A percentile compares a stretch with the other conserved stretches of the same genome.
phyloP scores from a whole-genome alignment of 2,888 invertebrate species.

The Cacoxenus indagator region DNA sequence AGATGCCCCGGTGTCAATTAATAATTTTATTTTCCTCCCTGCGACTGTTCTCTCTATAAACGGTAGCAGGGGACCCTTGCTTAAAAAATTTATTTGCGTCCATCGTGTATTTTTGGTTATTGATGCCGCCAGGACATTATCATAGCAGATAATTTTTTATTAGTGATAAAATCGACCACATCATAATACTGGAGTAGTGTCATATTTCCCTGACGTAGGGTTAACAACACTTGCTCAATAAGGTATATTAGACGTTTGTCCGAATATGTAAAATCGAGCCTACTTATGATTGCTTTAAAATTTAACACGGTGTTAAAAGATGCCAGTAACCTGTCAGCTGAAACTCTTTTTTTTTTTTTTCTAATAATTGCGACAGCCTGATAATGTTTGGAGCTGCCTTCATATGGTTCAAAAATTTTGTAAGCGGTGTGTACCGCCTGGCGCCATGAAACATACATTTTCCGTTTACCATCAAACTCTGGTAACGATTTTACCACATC shows the following conservation, averaged over 20 bases:
- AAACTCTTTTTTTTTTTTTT: constrained; percentile 15
- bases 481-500: no score
- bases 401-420: constrained; percentile 1
- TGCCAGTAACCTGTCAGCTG: background rate
- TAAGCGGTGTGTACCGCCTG: constrained; percentile 9
- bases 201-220: background rate
- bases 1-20: no score
- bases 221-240: constrained; percentile 8
- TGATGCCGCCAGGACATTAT: no score
- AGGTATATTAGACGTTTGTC: constrained; percentile 15
- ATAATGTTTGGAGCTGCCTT: constrained; percentile 14
- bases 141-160: no score
- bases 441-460: constrained; percentile 22
- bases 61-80: no score
- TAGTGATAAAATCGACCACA: no score
- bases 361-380: constrained; percentile 4
- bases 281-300: constrained; percentile 12
- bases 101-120: no score
- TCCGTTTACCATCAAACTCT: no score
- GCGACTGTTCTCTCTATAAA: no score
- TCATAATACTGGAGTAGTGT: background rate
- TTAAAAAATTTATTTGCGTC: no score
- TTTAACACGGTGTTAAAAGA: constrained; percentile 11
- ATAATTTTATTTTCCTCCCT: no score
- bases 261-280: constrained; percentile 20